Percentiles rank a stretch among this genome's conserved stretches.
phyloP scores from a whole-genome alignment of 2,113 vertebrate species.

The Odontophorus gujanensis region DNA sequence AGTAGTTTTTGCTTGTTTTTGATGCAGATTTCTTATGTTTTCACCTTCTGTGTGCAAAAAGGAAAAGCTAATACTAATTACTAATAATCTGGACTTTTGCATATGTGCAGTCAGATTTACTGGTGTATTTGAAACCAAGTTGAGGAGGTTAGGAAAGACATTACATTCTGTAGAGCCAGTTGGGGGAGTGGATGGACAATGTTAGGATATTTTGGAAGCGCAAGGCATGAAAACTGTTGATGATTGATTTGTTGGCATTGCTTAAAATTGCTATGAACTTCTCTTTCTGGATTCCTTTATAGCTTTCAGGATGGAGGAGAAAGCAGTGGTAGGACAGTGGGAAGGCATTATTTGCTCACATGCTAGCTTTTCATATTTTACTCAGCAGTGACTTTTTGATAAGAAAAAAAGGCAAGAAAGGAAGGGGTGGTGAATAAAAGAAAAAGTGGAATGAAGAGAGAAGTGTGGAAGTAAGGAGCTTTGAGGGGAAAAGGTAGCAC shows the following conservation, averaged over 20 bases:
- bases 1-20: neutral
- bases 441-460: constrained; percentile 24
- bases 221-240: neutral
- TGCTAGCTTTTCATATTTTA: neutral
- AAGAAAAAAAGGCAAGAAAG: neutral
- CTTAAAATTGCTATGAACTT: neutral
- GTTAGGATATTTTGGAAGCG: fast-evolving
- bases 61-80: neutral
- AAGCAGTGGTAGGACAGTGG: neutral
- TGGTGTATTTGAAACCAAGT: neutral
- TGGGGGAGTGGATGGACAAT: neutral
- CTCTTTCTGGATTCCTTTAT: neutral
- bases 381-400: constrained; percentile 5
- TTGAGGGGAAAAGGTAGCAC: neutral
- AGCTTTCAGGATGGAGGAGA: neutral
- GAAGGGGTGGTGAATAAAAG: neutral
- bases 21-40: neutral
- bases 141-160: neutral
- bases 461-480: neutral
- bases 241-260: neutral
- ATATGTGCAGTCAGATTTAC: neutral
- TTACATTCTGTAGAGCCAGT: neutral
- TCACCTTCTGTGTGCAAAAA: neutral
- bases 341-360: neutral
- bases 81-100: neutral